Base-by-base conservation (phyloP, 2,888 invertebrate species). In the Agapetus fuscipes region DNA sequence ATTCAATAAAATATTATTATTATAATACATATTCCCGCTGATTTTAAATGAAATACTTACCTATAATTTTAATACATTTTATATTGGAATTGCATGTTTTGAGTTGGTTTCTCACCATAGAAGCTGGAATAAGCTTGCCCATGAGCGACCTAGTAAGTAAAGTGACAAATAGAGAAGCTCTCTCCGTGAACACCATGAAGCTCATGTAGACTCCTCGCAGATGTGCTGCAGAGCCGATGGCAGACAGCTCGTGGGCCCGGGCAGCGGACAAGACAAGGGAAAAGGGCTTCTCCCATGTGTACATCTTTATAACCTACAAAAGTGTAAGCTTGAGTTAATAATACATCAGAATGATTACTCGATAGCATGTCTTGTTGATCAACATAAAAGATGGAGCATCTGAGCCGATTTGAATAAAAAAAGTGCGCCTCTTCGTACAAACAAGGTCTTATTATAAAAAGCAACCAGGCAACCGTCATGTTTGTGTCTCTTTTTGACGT, bases 281-380 rank as follows among this genome's bases (percentile, higher is more conserved):
- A 53, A 89, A 87, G 0, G 85, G 80, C 45, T 74, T 77, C 56
- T 89, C 89, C 79, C 88, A 89, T 4, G 85, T 81, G 55, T 87
- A 88, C 85, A 88, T 87, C 63, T 89, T 89, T 43, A 89, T 82
- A 1, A 87, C 83, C 59, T 80, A 63, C 54, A 72, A 71, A 30
- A 9, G 31, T 27, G 17, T 2, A 30, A 5, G 5, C n/a, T n/a
- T n/a, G n/a, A n/a, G n/a, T n/a, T n/a, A n/a, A n/a, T n/a, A n/a
- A n/a, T n/a, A n/a, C n/a, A n/a, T n/a, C 6, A 29, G 11, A n/a
- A n/a, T 9, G n/a, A n/a, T n/a, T n/a, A n/a, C n/a, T n/a, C n/a
- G n/a, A n/a, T n/a, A n/a, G n/a, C n/a, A n/a, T n/a, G n/a, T n/a
- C n/a, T n/a, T n/a, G n/a, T n/a, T n/a, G n/a, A 24, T 24, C 10